Conservation (phyloP, 2,797 vertebrate genomes). For the Brachyrhaphis roseni region DNA sequence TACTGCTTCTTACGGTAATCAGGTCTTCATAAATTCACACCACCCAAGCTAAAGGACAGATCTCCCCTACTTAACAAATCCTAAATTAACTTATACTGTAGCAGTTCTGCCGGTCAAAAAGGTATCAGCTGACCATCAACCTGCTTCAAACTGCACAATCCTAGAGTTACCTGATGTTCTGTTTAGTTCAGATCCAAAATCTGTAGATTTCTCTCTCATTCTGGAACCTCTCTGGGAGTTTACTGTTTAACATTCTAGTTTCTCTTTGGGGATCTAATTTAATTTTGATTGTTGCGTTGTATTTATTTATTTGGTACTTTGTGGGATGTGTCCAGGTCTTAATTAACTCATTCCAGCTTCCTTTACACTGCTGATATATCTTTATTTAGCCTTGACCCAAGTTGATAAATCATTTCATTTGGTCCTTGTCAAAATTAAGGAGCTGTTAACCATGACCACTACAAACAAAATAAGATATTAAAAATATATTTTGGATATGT, state of each 20-base stretch:
- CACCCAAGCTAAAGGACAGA: not conserved
- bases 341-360: not conserved
- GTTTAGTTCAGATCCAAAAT: not conserved
- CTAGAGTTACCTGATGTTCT: not conserved
- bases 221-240: not conserved
- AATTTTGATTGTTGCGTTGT: not conserved
- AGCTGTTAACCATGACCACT: too few relatives aligned
- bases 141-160: not conserved
- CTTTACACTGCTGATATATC: not conserved
- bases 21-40: not conserved
- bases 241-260: not conserved
- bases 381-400: not conserved
- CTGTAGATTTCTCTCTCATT: not conserved
- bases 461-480: not conserved
- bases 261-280: not conserved
- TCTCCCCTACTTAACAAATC: not conserved
- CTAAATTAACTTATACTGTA: not conserved
- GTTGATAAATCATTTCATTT: conserved; percentile 8
- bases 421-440: not conserved
- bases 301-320: not conserved
- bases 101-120: not conserved
- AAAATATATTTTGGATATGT: not conserved
- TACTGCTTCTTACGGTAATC: not conserved
- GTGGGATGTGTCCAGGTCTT: not conserved
- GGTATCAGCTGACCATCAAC: not conserved